These are phyloP conservation scores for Bryconaethiops microstoma DNA, from an alignment of 2,797 vertebrate species.

Conservation along the genomic window DNA sequence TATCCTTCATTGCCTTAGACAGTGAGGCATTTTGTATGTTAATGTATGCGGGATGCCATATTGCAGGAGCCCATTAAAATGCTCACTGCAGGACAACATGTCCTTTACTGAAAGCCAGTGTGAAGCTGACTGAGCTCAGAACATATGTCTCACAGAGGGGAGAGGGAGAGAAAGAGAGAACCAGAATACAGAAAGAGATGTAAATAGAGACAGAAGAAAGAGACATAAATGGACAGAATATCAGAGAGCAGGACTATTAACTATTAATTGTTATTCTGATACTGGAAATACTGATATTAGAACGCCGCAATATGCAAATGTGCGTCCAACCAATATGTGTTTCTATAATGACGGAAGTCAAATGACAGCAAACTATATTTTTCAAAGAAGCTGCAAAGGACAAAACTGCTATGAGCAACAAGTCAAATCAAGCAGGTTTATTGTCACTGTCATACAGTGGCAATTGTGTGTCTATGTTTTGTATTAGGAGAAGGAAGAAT, in stretches of 20 bases:
- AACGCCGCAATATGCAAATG: too few relatives aligned
- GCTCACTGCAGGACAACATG: slow-evolving; percentile 33
- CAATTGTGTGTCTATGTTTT: too few relatives aligned
- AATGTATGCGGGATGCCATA: slow-evolving; percentile 44
- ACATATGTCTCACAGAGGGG: slow-evolving; percentile 32
- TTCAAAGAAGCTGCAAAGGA: too few relatives aligned
- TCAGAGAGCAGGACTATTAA: not conserved
- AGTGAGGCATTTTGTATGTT: slow-evolving; percentile 34
- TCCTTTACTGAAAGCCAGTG: slow-evolving; percentile 34
- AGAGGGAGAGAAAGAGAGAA: slow-evolving; percentile 1
- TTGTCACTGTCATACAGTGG: too few relatives aligned
- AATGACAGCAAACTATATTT: too few relatives aligned
- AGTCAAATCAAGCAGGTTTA: too few relatives aligned
- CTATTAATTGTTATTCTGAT: too few relatives aligned
- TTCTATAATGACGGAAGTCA: too few relatives aligned
- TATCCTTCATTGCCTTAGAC: slow-evolving; percentile 25
- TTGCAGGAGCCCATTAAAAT: slow-evolving; percentile 40
- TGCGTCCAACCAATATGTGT: too few relatives aligned
- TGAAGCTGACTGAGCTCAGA: slow-evolving; percentile 2
- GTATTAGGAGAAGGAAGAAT: too few relatives aligned
- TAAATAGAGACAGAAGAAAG: not conserved
- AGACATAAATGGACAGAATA: not conserved
- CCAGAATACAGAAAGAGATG: not conserved
- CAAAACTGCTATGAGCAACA: too few relatives aligned
- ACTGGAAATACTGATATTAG: too few relatives aligned